Evolutionary conservation across 2,113 vertebrate species (phyloP), one percentile per base, ranked within the genome.

Genomic region (Mormyrus iriodes): DNA sequence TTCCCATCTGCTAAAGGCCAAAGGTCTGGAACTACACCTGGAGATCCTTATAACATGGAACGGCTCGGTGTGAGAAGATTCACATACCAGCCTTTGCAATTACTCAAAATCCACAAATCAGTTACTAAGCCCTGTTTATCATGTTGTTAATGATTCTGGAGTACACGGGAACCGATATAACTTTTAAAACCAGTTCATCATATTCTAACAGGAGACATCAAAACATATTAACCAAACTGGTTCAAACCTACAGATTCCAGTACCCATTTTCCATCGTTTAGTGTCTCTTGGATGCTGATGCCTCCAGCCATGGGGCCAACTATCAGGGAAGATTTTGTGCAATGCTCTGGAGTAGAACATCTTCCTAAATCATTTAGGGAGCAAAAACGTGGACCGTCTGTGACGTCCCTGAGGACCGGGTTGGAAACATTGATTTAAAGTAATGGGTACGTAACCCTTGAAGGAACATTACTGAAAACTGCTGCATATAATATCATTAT

Each of bases 101-200:
- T 88, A 92, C 88, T 87, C 86, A 91, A 90, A 89, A 92, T 91
- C 93, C 93, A 94, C 92, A 93, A 96, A 96, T 96, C 88, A 95
- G 95, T 96, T 93, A 96, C 94, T 82, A 93, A 92, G 91, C 88
- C 90, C 92, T 69, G 90, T 94, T 94, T 93, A 93, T 93, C 91
- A 88, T 90, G 92, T 88, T 93, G 96, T 96, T 96, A 96, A 96
- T 96, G 95, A 96, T 96, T 96, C 92, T 89, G 93, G 58, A 88
- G 24, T 53, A 92, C 90, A 92, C 89, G 90, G 31, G 88, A 53
- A 91, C 73, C 90, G 88, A 93, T 93, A 90, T 73, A 91, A 94
- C 90, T 94, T 94, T 69, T 93, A 91, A 94, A 95, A 95, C 94
- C 88, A 93, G 93, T 92, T 95, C 94, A 94, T 95, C 93, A 94